Evolutionary conservation across 1,140 invertebrate genomes (phyloP).

Genomic region (Apis mellifera): DNA sequence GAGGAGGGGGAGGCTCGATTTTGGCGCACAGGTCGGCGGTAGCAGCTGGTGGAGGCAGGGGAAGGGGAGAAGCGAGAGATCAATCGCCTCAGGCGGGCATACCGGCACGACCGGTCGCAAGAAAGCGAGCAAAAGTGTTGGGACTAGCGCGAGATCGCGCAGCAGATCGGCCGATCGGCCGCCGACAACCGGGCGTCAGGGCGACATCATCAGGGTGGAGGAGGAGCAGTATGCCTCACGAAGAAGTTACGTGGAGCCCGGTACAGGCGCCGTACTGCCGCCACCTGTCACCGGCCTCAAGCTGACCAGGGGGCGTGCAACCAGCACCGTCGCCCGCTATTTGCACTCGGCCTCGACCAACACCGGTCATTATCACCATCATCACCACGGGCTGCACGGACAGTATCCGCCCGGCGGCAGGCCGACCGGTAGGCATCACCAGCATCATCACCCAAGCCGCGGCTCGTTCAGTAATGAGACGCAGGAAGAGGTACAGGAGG

Average conservation of each 20-base stretch:
- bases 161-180: slow-evolving; percentile 60
- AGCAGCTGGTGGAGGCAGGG: slow-evolving; percentile 56
- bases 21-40: slow-evolving; percentile 61
- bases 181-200: slow-evolving; percentile 53
- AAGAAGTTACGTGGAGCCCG: slow-evolving; percentile 73
- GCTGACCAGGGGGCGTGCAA: slow-evolving; percentile 79
- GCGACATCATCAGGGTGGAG: slow-evolving; percentile 76
- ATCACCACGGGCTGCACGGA: slow-evolving; percentile 55
- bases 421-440: slow-evolving; percentile 65
- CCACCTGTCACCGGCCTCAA: slow-evolving; percentile 70
- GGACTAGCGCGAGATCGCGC: slow-evolving; percentile 51
- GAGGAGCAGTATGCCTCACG: slow-evolving; percentile 76
- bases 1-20: slow-evolving; percentile 52
- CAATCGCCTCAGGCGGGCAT: slow-evolving; percentile 6
- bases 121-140: slow-evolving; percentile 51
- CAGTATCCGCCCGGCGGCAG: slow-evolving; percentile 56
- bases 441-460: slow-evolving; percentile 74
- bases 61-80: slow-evolving; percentile 29
- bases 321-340: slow-evolving; percentile 73
- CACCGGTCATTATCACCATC: slow-evolving; percentile 71
- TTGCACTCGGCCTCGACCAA: slow-evolving; percentile 75
- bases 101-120: slow-evolving; percentile 48
- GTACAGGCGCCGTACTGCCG: slow-evolving; percentile 71
- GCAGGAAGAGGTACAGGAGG: slow-evolving; percentile 85
- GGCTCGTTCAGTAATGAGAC: slow-evolving; percentile 82